Evolutionary conservation across 2,113 vertebrate species (phyloP), one percentile per base, ranked within the genome.

Genomic region (Silurus meridionalis): DNA sequence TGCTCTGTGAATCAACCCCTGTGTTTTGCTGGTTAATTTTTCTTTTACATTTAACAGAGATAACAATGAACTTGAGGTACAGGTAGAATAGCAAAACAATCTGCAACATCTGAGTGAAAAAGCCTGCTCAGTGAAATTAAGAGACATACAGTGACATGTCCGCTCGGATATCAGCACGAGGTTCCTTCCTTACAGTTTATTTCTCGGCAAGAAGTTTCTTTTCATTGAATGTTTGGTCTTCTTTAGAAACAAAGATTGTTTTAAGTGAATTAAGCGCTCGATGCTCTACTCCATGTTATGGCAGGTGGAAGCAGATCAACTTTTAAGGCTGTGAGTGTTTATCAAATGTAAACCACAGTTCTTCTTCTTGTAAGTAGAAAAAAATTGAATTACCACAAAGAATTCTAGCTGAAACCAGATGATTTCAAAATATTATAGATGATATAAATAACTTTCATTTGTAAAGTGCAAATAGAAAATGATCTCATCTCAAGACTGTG

Each of bases 391-490:
- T 50, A 75, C 8, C 58, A 84, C 88, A 87, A 88, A 84, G 86
- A 85, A 83, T 80, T 90, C 89, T 57, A 84, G 90, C 6, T 77
- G 83, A 84, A 83, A 86, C 61, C 80, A 72, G 19, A 67, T 61
- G 58, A 81, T 80, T 86, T 79, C 63, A 87, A 83, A 86, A 87
- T 87, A 74, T 83, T 83, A 25, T n/a, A 89, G 82, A 91, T 85
- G 80, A 90, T 80, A 92, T 82, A 94, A 91, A 92, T 90, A 23
- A 88, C 87, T 86, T 93, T 91, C 64, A 93, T 92, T 91, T 89
- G 89, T 96, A 95, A 96, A 95, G 95, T 96, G 95, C 95, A 95
- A 92, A 93, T 95, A 94, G 93, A 94, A 93, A 93, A 88, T 53
- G 2, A 86, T 85, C 81, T 90, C n/a, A 86, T 91, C 93, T 93